These are phyloP conservation scores for Canis aureus DNA, from an alignment of 2,113 vertebrate species.

Conservation along the genomic window DNA sequence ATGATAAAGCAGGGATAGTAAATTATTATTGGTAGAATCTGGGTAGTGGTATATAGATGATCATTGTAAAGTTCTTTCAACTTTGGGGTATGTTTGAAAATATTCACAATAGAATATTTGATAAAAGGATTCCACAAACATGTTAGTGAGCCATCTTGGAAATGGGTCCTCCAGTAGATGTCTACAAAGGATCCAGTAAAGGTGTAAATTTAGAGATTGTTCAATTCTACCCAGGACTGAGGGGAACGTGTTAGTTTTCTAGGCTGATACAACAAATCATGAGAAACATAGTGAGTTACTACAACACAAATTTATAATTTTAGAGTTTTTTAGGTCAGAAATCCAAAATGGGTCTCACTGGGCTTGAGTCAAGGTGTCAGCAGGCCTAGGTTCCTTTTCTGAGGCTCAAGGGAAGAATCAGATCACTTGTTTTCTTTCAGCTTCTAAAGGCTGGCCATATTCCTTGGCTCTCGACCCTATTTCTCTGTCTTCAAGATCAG, in stretches of 20 bases:
- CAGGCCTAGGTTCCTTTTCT: background rate
- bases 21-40: background rate
- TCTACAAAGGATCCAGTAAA: background rate
- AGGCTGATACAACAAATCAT: background rate
- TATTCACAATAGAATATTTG: background rate
- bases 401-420: background rate
- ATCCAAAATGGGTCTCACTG: background rate
- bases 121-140: background rate
- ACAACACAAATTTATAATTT: background rate
- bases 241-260: background rate
- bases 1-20: background rate
- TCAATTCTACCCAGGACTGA: background rate
- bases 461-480: background rate
- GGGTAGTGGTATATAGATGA: background rate
- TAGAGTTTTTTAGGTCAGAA: background rate
- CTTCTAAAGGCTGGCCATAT: background rate
- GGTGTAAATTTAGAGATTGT: background rate
- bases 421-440: background rate
- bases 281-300: background rate
- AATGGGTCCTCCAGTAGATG: background rate
- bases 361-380: background rate
- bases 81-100: background rate
- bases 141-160: background rate
- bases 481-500: background rate
- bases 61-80: background rate